Evolutionary conservation across 2,888 invertebrate genomes (phyloP).

Genomic region (Onthophagus sagittarius): DNA sequence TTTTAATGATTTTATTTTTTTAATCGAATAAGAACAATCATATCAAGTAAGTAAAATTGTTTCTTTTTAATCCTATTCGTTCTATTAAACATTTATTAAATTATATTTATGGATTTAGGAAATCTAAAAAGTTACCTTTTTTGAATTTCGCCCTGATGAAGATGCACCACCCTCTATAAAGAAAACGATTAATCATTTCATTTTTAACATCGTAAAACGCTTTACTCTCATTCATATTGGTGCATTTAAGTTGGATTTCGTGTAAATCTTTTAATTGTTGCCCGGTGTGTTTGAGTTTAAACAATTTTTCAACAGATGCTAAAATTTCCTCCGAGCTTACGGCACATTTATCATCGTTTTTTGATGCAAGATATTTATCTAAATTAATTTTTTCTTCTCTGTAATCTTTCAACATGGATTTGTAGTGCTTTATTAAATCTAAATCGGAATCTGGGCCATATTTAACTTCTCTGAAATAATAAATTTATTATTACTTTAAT

Average conservation of each 20-base stretch:
- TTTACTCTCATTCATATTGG: constrained; percentile 15
- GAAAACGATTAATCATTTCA: not conserved
- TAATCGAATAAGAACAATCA: not conserved
- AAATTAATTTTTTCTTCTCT: constrained; percentile 33
- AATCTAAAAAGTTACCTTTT: not conserved
- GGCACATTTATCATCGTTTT: constrained; percentile 9
- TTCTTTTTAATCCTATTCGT: not conserved
- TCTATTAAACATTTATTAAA: not conserved
- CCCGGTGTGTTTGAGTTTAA: constrained; percentile 35
- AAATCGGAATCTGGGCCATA: constrained; percentile 30
- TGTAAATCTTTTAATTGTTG: constrained; percentile 36
- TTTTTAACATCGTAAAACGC: not conserved
- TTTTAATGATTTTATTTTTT: constrained; percentile 8
- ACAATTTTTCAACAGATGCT: constrained; percentile 31
- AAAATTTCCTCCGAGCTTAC: constrained; percentile 32
- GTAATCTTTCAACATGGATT: constrained; percentile 33
- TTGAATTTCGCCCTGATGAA: not conserved
- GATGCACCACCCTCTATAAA: not conserved
- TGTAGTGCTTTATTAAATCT: constrained; percentile 29
- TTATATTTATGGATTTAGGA: not conserved
- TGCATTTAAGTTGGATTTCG: constrained; percentile 29
- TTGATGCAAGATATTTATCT: constrained; percentile 20
- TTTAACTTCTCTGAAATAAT: constrained; percentile 32
- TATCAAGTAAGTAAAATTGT: not conserved
- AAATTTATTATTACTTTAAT: not conserved